Base-by-base conservation (phyloP, 2,797 vertebrate species). In the Astyanax mexicanus region DNA sequence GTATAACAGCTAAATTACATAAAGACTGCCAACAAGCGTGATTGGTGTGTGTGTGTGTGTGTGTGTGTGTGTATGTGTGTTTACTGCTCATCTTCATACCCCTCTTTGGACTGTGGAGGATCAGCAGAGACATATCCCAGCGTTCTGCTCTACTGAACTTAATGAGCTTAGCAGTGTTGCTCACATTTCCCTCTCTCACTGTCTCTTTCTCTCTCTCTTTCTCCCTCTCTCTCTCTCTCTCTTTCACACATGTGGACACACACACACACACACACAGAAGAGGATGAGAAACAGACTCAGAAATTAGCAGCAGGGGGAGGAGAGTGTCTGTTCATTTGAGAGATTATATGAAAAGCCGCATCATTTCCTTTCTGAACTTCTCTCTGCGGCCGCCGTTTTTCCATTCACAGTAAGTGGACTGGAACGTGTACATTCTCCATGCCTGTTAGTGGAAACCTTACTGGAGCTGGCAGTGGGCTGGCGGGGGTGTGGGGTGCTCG, bases 101-200 rank as follows among this genome's bases (percentile, higher is more conserved):
- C 72, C 38, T 72, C 54, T 66, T 65, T 67, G 76, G 76, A 65
- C 72, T 74, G 23, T 79, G 25, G 40, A 74, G 72, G 51, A 70
- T 49, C 57, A 69, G 77, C 65, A 74, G 57, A 74, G 72, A 80
- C 72, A 62, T 52, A 69, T 68, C 54, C 60, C 68, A 71, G 42
- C 27, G 74, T 72, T 80, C 61, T 76, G 78, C 73, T 80, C 73
- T 40, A 23, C 47, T 80, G 62, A 40, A 68, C 55, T 69, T 80
- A 80, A 76, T 76, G 69, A 80, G 73, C 62, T 72, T 62, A 76
- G 32, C 40, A 45, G 61, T 69, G 67, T 74, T 64, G 52, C 72
- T 60, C 61, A 71, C 49, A 72, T 72, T 38, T 73, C 45, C 57
- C 66, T 66, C 49, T 69, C 42, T 27, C 52, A 49, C 52, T 38